Evolutionary conservation across 2,797 vertebrate genomes (phyloP), one percentile per base, ranked within the genome.

Genomic region (Sandelia bainsii): DNA sequence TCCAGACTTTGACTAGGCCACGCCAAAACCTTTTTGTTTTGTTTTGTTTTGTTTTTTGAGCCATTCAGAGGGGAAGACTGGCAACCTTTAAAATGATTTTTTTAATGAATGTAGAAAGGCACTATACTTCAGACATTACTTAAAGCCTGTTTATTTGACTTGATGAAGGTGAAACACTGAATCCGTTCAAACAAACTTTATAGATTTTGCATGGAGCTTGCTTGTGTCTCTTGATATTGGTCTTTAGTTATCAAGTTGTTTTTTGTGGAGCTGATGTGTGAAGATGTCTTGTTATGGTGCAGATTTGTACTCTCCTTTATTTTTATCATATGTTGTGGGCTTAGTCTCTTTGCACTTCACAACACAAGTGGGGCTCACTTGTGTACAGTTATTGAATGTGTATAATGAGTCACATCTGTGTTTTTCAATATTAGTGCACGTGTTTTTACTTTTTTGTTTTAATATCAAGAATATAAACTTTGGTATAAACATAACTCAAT

Each of bases 151-250:
- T 14, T 13, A 14, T 32, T 29, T 25, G 32, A 46, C 40, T 34
- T 52, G n/a, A 14, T 52, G 52, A 67, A 63, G 53, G 62, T 81
- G 49, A 58, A 42, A 75, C 45, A 12, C 19, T 57, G 29, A 62
- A 23, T 68, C 46, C 11, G 40, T 69, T 12, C 45, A 56, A 60
- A 29, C 13, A 49, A 69, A 62, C 27, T 61, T 67, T 22, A 0
- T n/a, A 4, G 1, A 16, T 48, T 64, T 58, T 34, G 9, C 3
- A 1, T 37, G 29, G 45, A 37, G 50, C 49, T 32, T 46, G 59
- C 13, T 42, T 68, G 39, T 19, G 54, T 57, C 13, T 57, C 48
- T 44, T 42, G 54, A n/a, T 20, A 22, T 23, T 22, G 42, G 22
- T 52, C 20, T 65, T 39, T 34, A 69, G 29, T 60, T 54, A 29